Base-by-base conservation (phyloP, 1,140 invertebrate species). In the Agrilus planipennis region DNA sequence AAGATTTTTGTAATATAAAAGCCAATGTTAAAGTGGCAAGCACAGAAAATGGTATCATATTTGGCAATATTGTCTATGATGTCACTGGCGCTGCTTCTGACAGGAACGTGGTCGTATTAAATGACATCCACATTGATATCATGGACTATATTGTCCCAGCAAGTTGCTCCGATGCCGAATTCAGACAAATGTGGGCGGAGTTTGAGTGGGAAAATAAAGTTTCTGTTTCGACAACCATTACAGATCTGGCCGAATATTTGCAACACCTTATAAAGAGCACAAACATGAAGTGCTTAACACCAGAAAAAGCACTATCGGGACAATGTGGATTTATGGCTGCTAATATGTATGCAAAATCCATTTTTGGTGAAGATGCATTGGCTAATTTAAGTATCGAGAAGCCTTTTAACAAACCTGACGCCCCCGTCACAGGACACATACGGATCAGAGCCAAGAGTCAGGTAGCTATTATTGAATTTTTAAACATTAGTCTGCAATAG, bases 161-260 rank as follows among this genome's bases (percentile, higher is more conserved):
- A 2, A 68, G 73, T 17, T 98, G 93, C 63, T 92, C 81, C 19
- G 94, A 99, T 62, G 77, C 79, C 0, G 93, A 99, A 67, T 99
- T 99, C 70, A 66, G 95, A 11, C 81, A 89, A 64, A 99, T 99
- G 95, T 99, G 96, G 96, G 87, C 91, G 2, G 93, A 97, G 70
- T 99, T 99, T 70, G 96, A 99, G 67, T 99, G 96, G 96, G 96
- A 99, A 70, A 99, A 99, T 68, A 99, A 99, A 75, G 90, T 98
- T 7, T 88, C 91, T 0, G 94, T 99, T 0, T 91, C 92, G 60
- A 99, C 96, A 1, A 87, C 83, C 30, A 77, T 99, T 42, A 86
- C 83, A 0, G 91, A 97, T 63, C 69, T 99, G 15, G 75, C 88
- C 43, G 88, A 92, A 50, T 99, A 97, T 70, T 68, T 99, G 17